Evolutionary conservation across 2,888 invertebrate species (phyloP).

Genomic region (Lasioglossum figueresi): DNA sequence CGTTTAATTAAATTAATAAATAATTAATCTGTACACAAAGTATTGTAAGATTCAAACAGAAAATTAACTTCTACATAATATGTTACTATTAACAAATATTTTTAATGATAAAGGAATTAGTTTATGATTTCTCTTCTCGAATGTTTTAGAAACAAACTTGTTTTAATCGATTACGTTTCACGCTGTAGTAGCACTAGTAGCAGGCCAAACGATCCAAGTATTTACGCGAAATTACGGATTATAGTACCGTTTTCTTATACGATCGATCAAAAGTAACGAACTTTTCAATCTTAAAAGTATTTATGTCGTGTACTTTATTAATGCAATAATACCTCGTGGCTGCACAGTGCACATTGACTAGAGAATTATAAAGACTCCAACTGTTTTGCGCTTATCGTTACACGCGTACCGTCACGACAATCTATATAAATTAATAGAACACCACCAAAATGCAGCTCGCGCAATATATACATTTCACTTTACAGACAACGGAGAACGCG

Average conservation of each 20-base stretch:
- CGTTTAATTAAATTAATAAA: background rate
- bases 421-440: constrained; percentile 54
- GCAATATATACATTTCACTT: constrained; percentile 68
- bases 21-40: background rate
- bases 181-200: background rate
- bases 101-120: background rate
- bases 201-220: background rate
- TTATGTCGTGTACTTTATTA: constrained; percentile 60
- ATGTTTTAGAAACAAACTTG: background rate
- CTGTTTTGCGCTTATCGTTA: constrained; percentile 44
- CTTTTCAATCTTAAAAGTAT: constrained; percentile 25
- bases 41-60: background rate
- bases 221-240: background rate
- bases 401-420: constrained; percentile 50
- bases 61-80: background rate
- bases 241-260: background rate
- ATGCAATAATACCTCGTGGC: constrained; percentile 72
- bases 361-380: constrained; percentile 71
- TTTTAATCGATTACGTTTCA: background rate
- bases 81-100: background rate
- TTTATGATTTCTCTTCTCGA: background rate
- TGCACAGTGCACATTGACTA: constrained; percentile 78
- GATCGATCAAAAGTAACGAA: background rate
- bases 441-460: constrained; percentile 46
- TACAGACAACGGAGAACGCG: constrained; percentile 49